phyloP scores from a whole-genome alignment of 2,113 vertebrate species.

The Cyanoramphus novaezelandiae region DNA sequence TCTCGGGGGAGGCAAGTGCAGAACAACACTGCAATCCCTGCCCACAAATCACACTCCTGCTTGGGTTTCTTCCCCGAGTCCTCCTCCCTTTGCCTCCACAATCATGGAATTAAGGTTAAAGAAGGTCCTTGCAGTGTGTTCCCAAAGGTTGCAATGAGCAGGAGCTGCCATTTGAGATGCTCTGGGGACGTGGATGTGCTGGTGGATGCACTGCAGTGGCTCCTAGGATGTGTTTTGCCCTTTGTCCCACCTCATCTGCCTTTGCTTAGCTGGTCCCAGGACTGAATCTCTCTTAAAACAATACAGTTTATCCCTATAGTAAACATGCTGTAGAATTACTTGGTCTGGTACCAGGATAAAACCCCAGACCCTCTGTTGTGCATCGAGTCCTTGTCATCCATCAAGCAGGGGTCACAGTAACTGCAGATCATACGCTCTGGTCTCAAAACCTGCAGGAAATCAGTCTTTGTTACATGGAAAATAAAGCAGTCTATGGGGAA shows the following conservation, averaged over 20 bases:
- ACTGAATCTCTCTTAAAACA: neutral
- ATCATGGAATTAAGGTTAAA: accelerated
- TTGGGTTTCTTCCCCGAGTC: neutral
- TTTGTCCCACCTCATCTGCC: neutral
- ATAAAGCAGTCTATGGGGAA: conserved; percentile 74
- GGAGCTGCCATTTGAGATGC: neutral
- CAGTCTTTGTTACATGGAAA: conserved; percentile 69
- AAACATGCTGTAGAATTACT: neutral
- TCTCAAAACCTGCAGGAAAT: conserved; percentile 64
- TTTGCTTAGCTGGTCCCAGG: neutral
- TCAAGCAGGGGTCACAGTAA: conserved; percentile 31
- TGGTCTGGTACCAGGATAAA: neutral
- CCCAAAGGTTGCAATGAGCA: neutral
- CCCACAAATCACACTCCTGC: neutral
- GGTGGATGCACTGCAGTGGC: neutral
- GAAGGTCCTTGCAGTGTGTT: neutral
- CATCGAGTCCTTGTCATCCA: neutral
- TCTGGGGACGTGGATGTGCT: neutral
- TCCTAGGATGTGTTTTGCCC: neutral
- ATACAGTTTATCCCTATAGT: neutral
- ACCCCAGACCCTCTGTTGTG: neutral
- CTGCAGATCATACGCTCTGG: neutral
- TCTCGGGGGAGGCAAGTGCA: neutral
- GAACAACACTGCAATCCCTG: neutral
- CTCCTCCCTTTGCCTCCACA: neutral